Evolutionary conservation across 2,113 vertebrate species (phyloP), one percentile per base, ranked within the genome.

Genomic region (Myrmophylax atrothorax): DNA sequence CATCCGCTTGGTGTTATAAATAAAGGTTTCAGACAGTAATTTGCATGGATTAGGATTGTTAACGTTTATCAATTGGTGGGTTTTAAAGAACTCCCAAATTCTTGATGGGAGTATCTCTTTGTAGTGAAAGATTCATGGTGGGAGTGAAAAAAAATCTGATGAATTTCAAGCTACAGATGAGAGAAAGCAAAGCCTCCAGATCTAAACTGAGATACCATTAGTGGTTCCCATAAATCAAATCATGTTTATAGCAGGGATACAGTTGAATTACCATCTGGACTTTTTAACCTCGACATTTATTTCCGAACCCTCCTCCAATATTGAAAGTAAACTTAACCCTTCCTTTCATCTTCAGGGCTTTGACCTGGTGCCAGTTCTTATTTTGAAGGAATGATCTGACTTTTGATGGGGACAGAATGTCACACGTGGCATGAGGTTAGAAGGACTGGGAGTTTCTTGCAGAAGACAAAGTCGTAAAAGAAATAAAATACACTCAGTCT

Each of bases 251-350:
- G 97, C 94, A 87, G 96, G 98, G 98, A 98, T 98, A 98, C 98
- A 98, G 98, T 97, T 97, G 98, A 98, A 98, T 98, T 98, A 97
- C 98, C 98, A 98, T 98, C 98, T 98, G 98, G 98, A 98, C 98
- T 98, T 98, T 98, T 98, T 98, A 98, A 98, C 98, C 98, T 98
- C 92, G 97, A 98, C 98, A 98, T 98, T 98, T 98, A 98, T 98
- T 98, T 98, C 97, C 96, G 87, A 98, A 96, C 96, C 97, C 80
- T 98, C 95, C 97, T 94, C 91, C 97, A 89, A 97, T 98, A 98
- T 96, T 98, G 97, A 97, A 97, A 98, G 97, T 95, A 97, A 97
- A 97, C 96, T 98, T 98, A 98, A 98, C 97, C 97, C 97, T 98
- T 98, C 97, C 95, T 98, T 98, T 98, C 97, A 98, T 98, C 97